A percentile compares a stretch with the other conserved stretches of the same genome.
These are phyloP conservation scores for Standfussiana lucernea DNA, from an alignment of 2,888 invertebrate genomes.

Conservation along the genomic window DNA sequence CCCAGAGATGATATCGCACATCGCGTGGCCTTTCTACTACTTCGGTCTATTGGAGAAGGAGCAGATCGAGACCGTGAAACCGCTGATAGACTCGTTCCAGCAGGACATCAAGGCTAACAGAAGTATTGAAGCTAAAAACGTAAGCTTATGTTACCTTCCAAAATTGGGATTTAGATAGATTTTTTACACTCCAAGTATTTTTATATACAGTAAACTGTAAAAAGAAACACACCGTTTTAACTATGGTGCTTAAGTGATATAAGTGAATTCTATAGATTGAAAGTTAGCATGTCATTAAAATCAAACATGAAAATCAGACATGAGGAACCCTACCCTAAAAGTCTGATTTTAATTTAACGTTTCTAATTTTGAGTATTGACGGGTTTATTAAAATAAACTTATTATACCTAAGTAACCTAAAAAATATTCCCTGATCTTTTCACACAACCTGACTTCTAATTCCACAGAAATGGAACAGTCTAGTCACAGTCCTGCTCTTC, in stretches of 20 bases:
- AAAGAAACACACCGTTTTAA: not conserved
- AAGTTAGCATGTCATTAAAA: not conserved
- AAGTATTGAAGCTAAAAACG: constrained; percentile 81
- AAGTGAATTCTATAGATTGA: not conserved
- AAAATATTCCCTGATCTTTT: not conserved
- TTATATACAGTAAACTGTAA: not conserved
- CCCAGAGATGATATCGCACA: constrained; percentile 80
- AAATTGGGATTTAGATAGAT: not conserved
- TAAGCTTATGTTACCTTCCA: constrained; percentile 59
- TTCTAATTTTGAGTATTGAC: not conserved
- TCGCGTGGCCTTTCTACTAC: constrained; percentile 80
- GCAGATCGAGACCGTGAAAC: constrained; percentile 78
- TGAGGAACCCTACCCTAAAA: not conserved
- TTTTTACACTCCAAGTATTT: not conserved
- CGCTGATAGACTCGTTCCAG: constrained; percentile 78
- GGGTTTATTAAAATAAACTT: too few species aligned
- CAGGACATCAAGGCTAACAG: constrained; percentile 78
- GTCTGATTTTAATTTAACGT: not conserved
- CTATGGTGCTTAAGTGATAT: not conserved
- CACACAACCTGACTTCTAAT: not conserved
- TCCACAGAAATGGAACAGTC: constrained; percentile 78
- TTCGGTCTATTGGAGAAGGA: constrained; percentile 82
- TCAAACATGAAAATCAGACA: not conserved
- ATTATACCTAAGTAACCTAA: not conserved
- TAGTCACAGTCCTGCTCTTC: constrained; percentile 75